These are phyloP conservation scores for Callionymus lyra DNA, from an alignment of 2,113 vertebrate genomes.

Conservation along the genomic window DNA sequence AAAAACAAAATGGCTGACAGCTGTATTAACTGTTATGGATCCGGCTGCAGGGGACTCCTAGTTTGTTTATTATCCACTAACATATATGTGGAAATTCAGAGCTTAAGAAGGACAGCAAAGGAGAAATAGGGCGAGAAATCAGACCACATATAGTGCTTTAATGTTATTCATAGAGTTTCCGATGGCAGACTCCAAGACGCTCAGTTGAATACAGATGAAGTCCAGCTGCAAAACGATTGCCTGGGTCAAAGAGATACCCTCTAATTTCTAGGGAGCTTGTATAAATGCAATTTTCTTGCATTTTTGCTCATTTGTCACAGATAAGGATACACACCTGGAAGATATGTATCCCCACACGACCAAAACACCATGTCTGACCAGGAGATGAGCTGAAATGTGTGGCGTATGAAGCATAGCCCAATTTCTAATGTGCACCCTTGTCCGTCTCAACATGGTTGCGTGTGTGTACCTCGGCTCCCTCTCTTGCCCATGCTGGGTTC, in stretches of 20 bases:
- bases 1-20: constrained; percentile 28
- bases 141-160: constrained; percentile 37
- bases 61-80: constrained; percentile 33
- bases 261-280: constrained; percentile 24
- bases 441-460: constrained; percentile 25
- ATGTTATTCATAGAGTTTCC: constrained; percentile 64
- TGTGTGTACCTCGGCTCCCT: constrained; percentile 75
- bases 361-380: constrained; percentile 50
- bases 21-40: constrained; percentile 32
- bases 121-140: constrained; percentile 12
- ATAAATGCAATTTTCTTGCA: constrained; percentile 54
- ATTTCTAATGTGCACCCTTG: constrained; percentile 3
- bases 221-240: constrained; percentile 27
- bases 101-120: constrained; percentile 15
- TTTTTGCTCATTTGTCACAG: constrained; percentile 37
- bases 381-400: constrained; percentile 54
- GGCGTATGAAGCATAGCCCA: constrained; percentile 50
- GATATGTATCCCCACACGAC: constrained; percentile 57
- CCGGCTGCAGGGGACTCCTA: constrained; percentile 26
- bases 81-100: constrained; percentile 21
- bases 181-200: constrained; percentile 30
- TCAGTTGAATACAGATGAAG: constrained; percentile 51
- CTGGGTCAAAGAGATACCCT: constrained; percentile 29
- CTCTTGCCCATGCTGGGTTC: constrained; percentile 77
- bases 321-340: constrained; percentile 44